phyloP scores from a whole-genome alignment of 2,797 vertebrate species.

The Phrynocephalus guinanensis region DNA sequence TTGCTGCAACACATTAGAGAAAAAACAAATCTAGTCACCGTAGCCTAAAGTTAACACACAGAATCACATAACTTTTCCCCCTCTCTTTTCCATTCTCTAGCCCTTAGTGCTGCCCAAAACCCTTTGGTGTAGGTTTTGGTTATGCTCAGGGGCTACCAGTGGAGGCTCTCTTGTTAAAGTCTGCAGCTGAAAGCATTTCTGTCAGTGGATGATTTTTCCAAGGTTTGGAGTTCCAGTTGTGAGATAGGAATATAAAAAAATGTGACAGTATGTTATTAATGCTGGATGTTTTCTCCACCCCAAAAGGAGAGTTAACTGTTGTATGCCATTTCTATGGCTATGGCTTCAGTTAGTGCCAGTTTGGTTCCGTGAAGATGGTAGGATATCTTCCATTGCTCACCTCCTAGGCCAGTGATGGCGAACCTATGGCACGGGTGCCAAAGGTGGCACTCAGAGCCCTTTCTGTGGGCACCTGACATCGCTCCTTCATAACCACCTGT shows the following conservation, averaged over 20 bases:
- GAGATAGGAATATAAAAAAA: not conserved
- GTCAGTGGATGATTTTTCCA: not conserved
- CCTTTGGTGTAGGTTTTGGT: not conserved
- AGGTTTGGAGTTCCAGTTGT: not conserved
- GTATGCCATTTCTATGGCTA: not conserved
- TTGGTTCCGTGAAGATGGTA: not conserved
- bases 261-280: not conserved
- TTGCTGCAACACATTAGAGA: constrained; percentile 42
- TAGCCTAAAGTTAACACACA: not conserved
- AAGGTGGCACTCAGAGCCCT: too few species aligned
- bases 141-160: not conserved
- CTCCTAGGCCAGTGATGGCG: too few species aligned
- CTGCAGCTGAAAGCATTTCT: too few species aligned
- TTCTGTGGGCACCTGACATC: too few species aligned
- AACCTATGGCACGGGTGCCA: too few species aligned
- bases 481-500: too few species aligned
- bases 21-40: constrained; percentile 25
- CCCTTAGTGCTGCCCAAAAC: too few species aligned
- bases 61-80: too few species aligned
- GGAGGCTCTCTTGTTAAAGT: not conserved
- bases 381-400: not conserved
- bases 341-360: not conserved
- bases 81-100: too few species aligned
- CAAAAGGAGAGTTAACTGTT: not conserved
- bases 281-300: not conserved